Percentiles rank a stretch among this genome's conserved stretches.
Conservation (phyloP, 2,113 vertebrate genomes). For the Esox niger region DNA sequence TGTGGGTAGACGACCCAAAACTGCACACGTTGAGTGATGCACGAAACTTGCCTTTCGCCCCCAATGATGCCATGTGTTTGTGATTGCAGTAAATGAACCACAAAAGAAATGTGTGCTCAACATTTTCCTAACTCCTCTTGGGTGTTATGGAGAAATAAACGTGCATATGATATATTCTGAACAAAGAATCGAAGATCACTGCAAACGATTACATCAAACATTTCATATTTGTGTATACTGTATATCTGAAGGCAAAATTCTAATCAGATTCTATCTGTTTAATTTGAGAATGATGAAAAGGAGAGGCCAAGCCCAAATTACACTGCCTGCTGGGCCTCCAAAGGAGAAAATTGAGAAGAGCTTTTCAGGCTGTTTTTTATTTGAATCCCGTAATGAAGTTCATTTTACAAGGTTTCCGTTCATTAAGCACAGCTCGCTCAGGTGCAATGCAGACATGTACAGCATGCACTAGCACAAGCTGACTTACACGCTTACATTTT, state of each 20-base stretch:
- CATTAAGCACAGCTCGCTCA: slow-evolving; percentile 49
- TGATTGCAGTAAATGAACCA: slow-evolving; percentile 42
- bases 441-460: slow-evolving; percentile 41
- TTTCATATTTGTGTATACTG: slow-evolving; percentile 44
- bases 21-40: slow-evolving; percentile 7
- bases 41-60: slow-evolving; percentile 22
- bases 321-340: slow-evolving; percentile 27
- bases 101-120: slow-evolving; percentile 32
- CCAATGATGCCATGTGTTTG: slow-evolving; percentile 35
- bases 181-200: slow-evolving; percentile 24
- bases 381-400: slow-evolving; percentile 55
- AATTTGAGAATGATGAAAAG: slow-evolving; percentile 61
- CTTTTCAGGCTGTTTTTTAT: slow-evolving; percentile 44
- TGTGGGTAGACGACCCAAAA: background rate
- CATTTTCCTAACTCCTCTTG: slow-evolving; percentile 49
- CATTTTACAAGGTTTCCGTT: slow-evolving; percentile 62
- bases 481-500: background rate
- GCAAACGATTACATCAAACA: slow-evolving; percentile 42
- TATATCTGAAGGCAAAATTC: slow-evolving; percentile 33
- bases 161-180: slow-evolving; percentile 31
- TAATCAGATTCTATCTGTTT: slow-evolving; percentile 56
- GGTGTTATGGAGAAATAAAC: slow-evolving; percentile 40
- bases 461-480: background rate
- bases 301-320: slow-evolving; percentile 7
- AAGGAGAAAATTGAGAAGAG: slow-evolving; percentile 35